These are phyloP conservation scores for Forbesichthys agassizii DNA, from an alignment of 2,113 vertebrate species.

Conservation along the genomic window DNA sequence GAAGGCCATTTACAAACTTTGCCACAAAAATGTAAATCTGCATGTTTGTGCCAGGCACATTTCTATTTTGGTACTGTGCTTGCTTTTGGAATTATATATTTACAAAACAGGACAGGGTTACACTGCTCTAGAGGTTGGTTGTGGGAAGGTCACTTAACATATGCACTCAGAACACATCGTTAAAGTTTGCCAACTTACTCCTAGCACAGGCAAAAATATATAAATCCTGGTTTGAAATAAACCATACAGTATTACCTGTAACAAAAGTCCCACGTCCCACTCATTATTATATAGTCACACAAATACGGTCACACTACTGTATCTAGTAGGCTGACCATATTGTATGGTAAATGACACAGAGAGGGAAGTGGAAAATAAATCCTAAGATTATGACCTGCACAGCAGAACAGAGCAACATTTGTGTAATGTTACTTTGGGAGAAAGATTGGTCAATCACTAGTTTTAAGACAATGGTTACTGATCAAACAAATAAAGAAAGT, in stretches of 20 bases:
- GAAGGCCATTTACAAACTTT: slow-evolving; percentile 20
- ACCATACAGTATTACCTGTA: background rate
- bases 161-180: background rate
- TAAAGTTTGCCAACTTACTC: background rate
- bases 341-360: slow-evolving; percentile 41
- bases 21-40: slow-evolving; percentile 11
- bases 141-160: no score
- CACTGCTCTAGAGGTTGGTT: no score
- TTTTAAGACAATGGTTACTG: slow-evolving; percentile 15
- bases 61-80: background rate
- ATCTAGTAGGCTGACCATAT: slow-evolving; percentile 29
- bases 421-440: slow-evolving; percentile 19
- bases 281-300: background rate
- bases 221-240: slow-evolving; percentile 10
- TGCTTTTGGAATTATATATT: background rate
- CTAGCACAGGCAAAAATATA: background rate
- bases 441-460: slow-evolving; percentile 24
- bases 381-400: slow-evolving; percentile 48
- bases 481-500: background rate
- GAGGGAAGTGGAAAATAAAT: slow-evolving; percentile 55
- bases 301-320: background rate
- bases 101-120: no score
- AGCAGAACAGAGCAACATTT: slow-evolving; percentile 26
- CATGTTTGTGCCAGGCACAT: background rate
- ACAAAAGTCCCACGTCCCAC: background rate